Evolutionary conservation across 1,140 invertebrate species (phyloP).

Genomic region (Luehdorfia chinensis): DNA sequence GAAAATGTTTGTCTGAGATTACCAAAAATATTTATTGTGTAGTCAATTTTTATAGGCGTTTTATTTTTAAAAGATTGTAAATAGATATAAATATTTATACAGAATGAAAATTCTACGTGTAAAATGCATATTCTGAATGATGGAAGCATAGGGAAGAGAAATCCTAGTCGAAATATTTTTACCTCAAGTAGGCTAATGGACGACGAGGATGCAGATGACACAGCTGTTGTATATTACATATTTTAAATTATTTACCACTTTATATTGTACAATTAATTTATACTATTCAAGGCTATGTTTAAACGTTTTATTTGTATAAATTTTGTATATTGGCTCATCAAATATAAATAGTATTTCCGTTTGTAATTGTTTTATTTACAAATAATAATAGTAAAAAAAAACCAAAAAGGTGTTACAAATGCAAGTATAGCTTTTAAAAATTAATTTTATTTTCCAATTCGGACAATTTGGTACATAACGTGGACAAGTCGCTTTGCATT

Average conservation of each 20-base stretch:
- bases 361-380: conserved; percentile 1
- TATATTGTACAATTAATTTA: not conserved
- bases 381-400: not conserved
- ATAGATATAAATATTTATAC: conserved; percentile 1
- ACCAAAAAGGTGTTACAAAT: too few species aligned
- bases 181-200: conserved; percentile 2
- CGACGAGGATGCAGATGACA: too few species aligned
- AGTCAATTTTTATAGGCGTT: not conserved
- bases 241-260: not conserved
- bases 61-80: conserved; percentile 11
- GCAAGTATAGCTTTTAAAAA: conserved; percentile 8
- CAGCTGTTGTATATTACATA: too few species aligned
- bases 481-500: conserved; percentile 58
- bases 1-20: conserved; percentile 11
- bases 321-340: too few species aligned
- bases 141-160: not conserved
- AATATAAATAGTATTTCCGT: too few species aligned
- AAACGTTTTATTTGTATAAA: too few species aligned
- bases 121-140: not conserved
- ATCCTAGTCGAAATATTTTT: conserved; percentile 1
- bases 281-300: too few species aligned
- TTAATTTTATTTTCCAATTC: conserved; percentile 54
- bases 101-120: not conserved
- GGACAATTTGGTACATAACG: conserved; percentile 51
- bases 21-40: conserved; percentile 31